Base-by-base conservation (phyloP, 1,140 invertebrate genomes). In the Drosophila insularis region DNA sequence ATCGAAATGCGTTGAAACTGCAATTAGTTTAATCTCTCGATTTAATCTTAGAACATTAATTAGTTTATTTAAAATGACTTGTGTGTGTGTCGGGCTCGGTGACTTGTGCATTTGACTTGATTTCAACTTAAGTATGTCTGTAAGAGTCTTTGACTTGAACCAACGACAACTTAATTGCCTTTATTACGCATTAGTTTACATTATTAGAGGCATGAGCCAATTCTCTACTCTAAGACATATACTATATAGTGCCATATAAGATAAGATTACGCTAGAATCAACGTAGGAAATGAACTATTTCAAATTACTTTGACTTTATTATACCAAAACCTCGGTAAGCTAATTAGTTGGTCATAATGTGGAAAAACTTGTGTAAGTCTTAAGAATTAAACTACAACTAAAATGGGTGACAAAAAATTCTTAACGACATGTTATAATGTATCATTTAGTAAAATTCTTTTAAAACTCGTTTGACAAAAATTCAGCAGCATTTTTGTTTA, bases 31-130 rank as follows among this genome's bases (percentile, higher is more conserved):
- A 75, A 89, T 89, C 84, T 74, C 40, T 27, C 56, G 27, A 50
- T 60, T 67, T 78, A 78, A 89, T 89, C 84, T 89, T 68, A 68
- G 76, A 71, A 80, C 82, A 87, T 89, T 89, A 87, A 82, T 87
- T 74, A 82, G 69, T 74, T 89, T 87, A 78, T 67, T 89, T 59
- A 54, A 78, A 80, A 68, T 68, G 82, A 73, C 78, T 87, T 61
- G 43, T 46, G 43, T 37, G 35, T 37, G 43, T 50, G 43, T 50
- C 17, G 19, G 43, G 19, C 43, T 19, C 43, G 43, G 17, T 50
- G 43, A 50, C 43, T 50, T 50, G 43, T 50, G 56, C 37, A 72
- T 68, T 61, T 69, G 74, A 70, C 54, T 70, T 40, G 73, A 70
- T 50, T 63, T 40, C 53, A 46, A 50, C 67, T 63, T 61, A 56